phyloP scores from a whole-genome alignment of 2,888 invertebrate genomes.

The Cephus nigrinus region DNA sequence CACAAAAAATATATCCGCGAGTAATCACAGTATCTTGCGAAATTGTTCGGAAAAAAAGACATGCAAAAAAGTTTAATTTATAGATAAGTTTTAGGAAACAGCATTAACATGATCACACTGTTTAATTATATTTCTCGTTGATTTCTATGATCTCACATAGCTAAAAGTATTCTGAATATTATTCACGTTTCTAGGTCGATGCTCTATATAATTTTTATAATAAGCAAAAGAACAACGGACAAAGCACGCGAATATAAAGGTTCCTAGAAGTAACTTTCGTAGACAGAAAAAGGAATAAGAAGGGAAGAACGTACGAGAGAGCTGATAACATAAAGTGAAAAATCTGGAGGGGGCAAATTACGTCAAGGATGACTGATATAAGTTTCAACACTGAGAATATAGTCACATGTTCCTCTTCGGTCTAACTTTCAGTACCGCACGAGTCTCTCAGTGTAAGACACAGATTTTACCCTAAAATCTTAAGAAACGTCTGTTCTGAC shows the following conservation, averaged over 20 bases:
- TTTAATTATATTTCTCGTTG: background rate
- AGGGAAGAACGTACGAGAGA: constrained; percentile 10
- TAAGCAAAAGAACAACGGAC: background rate
- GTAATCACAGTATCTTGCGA: background rate
- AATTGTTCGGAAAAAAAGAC: background rate
- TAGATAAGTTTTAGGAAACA: background rate
- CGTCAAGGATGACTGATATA: constrained; percentile 42
- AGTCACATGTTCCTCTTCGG: background rate
- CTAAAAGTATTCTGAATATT: background rate
- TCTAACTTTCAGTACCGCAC: background rate
- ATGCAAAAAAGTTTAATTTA: background rate
- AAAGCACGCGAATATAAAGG: background rate
- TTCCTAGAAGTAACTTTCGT: background rate
- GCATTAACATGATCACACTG: background rate
- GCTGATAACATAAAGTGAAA: background rate
- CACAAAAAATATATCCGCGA: background rate
- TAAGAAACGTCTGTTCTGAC: background rate
- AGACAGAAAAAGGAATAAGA: background rate
- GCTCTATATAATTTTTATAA: background rate
- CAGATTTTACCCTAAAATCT: background rate
- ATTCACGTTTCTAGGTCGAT: background rate
- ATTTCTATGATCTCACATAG: background rate
- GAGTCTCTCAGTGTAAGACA: background rate
- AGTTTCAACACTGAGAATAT: constrained; percentile 21
- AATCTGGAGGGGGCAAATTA: constrained; percentile 26